These are phyloP conservation scores for Pagetopsis macropterus DNA, from an alignment of 2,797 vertebrate genomes.

Conservation along the genomic window DNA sequence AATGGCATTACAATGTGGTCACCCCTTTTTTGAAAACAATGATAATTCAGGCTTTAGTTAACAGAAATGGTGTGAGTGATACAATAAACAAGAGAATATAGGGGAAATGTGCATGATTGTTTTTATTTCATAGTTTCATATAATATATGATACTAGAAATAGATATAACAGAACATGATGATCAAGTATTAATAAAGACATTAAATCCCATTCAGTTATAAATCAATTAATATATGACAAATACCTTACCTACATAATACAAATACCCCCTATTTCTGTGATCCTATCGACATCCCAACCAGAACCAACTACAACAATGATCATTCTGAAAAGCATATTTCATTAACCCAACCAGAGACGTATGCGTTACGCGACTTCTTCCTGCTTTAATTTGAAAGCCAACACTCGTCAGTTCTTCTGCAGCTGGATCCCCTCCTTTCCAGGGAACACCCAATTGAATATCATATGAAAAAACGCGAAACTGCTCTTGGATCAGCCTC, in stretches of 20 bases:
- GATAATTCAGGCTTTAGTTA: neutral
- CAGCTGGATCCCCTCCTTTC: conserved; percentile 27
- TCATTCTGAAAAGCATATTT: neutral
- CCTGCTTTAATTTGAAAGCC: conserved; percentile 10
- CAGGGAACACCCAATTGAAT: neutral
- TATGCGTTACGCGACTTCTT: neutral
- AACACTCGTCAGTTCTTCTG: neutral
- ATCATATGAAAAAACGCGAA: neutral
- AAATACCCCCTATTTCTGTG: neutral
- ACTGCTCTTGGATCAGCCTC: conserved; percentile 48
- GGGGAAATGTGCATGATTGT: too few species aligned
- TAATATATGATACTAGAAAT: neutral
- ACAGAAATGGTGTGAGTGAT: too few species aligned
- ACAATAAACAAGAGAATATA: too few species aligned
- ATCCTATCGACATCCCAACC: neutral
- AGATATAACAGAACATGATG: neutral
- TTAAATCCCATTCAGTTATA: neutral
- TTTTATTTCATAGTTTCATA: neutral
- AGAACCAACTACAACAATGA: neutral
- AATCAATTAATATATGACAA: neutral
- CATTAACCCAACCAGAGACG: neutral
- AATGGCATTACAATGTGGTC: neutral
- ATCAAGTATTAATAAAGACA: neutral
- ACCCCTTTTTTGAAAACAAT: neutral
- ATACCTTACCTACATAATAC: neutral